phyloP scores from a whole-genome alignment of 2,797 vertebrate genomes.

The Mormyrops boulengeri region DNA sequence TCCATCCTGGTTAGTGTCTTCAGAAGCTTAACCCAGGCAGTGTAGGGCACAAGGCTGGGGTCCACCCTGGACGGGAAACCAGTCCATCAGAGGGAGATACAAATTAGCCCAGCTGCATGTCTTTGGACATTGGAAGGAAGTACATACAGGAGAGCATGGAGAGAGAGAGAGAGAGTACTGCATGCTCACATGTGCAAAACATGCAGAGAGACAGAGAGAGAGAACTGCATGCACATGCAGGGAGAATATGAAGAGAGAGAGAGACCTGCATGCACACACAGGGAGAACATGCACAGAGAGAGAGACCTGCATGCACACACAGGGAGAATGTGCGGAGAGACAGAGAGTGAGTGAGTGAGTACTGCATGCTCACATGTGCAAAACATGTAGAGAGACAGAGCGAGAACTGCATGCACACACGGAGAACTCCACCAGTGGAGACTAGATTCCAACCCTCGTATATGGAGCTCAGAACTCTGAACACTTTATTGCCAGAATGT shows the following conservation, averaged over 20 bases:
- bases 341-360: background rate
- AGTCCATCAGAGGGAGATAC: background rate
- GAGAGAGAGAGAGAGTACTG: no score
- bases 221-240: no score
- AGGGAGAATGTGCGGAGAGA: background rate
- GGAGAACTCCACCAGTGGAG: background rate
- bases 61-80: background rate
- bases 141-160: background rate
- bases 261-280: no score
- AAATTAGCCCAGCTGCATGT: background rate
- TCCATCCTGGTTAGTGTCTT: background rate
- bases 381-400: no score
- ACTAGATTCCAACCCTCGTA: background rate
- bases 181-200: no score
- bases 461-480: background rate
- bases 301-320: background rate
- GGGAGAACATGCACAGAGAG: background rate
- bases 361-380: background rate
- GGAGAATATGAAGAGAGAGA: no score
- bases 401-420: background rate
- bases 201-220: no score
- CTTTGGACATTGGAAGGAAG: background rate
- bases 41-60: background rate
- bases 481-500: background rate
- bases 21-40: background rate